Percentiles rank a stretch among this genome's conserved stretches.
Evolutionary conservation across 2,113 vertebrate species (phyloP).

Genomic region (Galemys pyrenaicus): DNA sequence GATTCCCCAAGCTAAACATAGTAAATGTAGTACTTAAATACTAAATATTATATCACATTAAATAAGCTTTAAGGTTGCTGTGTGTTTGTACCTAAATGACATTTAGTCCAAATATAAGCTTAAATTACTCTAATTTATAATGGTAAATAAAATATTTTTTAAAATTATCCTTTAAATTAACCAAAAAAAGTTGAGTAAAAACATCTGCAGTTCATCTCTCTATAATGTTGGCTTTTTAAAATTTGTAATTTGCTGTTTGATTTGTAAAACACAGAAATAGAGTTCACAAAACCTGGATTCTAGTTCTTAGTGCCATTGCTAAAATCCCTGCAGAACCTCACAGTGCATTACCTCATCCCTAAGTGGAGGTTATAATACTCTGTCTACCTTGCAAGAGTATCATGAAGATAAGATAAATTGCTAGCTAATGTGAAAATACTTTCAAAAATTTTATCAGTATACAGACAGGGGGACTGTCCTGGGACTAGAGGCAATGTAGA

Average conservation of each 20-base stretch:
- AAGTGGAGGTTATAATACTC: background rate
- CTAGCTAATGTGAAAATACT: background rate
- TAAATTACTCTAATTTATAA: background rate
- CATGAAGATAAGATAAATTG: background rate
- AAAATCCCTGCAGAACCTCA: background rate
- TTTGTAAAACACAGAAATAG: background rate
- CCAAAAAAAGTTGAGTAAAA: background rate
- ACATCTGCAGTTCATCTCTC: background rate
- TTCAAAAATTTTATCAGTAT: background rate
- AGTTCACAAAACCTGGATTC: background rate
- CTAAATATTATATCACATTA: background rate
- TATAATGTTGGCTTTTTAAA: background rate
- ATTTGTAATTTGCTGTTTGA: background rate
- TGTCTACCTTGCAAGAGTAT: background rate
- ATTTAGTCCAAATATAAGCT: background rate
- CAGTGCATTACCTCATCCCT: background rate
- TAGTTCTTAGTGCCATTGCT: background rate
- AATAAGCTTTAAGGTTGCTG: background rate
- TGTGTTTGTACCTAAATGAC: background rate
- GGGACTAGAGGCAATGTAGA: background rate
- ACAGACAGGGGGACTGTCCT: background rate
- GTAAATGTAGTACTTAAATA: slow-evolving; percentile 29
- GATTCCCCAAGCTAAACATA: background rate
- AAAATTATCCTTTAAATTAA: slow-evolving; percentile 2
- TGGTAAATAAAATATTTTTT: background rate